A percentile compares a stretch with the other conserved stretches of the same genome.
Evolutionary conservation across 2,113 vertebrate genomes (phyloP).

Genomic region (Crotalus viridis): DNA sequence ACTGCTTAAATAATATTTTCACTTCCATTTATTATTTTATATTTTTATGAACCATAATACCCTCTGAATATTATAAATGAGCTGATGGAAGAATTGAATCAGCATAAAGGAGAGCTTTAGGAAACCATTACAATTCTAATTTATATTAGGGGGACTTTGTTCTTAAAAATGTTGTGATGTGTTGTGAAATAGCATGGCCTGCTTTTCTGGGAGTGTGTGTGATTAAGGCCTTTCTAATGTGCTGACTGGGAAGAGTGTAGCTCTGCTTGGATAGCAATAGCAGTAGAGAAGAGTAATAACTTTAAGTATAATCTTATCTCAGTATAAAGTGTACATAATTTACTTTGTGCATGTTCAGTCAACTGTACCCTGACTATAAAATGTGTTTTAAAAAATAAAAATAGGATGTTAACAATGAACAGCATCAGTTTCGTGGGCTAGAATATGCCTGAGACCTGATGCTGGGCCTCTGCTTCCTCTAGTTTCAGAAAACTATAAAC

Average conservation of each 20-base stretch:
- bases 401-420: neutral
- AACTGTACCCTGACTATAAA: neutral
- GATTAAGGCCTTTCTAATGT: neutral
- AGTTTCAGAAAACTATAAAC: neutral
- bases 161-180: neutral
- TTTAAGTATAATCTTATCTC: neutral
- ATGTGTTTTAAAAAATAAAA: neutral
- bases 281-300: neutral
- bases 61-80: neutral
- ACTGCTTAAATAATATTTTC: neutral
- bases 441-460: neutral
- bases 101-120: neutral
- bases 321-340: neutral
- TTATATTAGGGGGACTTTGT: neutral
- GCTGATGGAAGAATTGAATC: neutral
- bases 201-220: neutral
- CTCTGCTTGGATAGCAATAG: neutral
- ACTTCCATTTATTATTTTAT: neutral
- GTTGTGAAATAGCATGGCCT: neutral
- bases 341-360: neutral
- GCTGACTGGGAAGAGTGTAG: neutral
- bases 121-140: neutral
- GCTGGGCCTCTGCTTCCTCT: neutral
- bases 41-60: neutral
- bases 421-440: neutral